phyloP scores from a whole-genome alignment of 2,113 vertebrate genomes.

The Seriola dumerili region DNA sequence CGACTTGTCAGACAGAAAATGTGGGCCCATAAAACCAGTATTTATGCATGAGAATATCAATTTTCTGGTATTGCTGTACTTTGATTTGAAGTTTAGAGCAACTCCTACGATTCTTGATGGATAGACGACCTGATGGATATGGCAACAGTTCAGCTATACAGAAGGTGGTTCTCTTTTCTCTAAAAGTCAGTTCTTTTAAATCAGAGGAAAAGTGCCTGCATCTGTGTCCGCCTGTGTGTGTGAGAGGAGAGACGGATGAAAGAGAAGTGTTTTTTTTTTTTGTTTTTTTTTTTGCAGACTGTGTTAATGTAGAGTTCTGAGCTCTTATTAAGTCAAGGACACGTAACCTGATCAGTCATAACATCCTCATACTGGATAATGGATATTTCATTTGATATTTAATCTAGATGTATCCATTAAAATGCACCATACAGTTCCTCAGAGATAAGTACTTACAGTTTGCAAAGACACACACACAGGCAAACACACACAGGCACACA shows the following conservation, averaged over 20 bases:
- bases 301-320: constrained; percentile 20
- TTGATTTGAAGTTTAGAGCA: constrained; percentile 4
- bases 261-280: constrained; percentile 12
- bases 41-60: background rate
- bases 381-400: constrained; percentile 61
- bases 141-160: background rate
- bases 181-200: background rate
- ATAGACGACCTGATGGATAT: background rate
- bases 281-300: constrained; percentile 14
- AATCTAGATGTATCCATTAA: constrained; percentile 49
- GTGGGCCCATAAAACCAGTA: constrained; percentile 7
- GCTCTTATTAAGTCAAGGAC: constrained; percentile 53
- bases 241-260: background rate
- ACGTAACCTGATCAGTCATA: constrained; percentile 45
- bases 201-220: background rate
- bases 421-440: constrained; percentile 17
- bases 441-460: constrained; percentile 17
- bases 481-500: constrained; percentile 8
- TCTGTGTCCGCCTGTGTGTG: constrained; percentile 2
- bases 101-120: background rate
- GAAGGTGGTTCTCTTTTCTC: constrained; percentile 12
- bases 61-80: background rate
- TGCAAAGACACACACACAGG: background rate
- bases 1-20: constrained; percentile 32
- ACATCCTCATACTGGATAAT: constrained; percentile 41